Conservation (phyloP, 2,888 invertebrate species). For the Linnaemya vulpina region DNA sequence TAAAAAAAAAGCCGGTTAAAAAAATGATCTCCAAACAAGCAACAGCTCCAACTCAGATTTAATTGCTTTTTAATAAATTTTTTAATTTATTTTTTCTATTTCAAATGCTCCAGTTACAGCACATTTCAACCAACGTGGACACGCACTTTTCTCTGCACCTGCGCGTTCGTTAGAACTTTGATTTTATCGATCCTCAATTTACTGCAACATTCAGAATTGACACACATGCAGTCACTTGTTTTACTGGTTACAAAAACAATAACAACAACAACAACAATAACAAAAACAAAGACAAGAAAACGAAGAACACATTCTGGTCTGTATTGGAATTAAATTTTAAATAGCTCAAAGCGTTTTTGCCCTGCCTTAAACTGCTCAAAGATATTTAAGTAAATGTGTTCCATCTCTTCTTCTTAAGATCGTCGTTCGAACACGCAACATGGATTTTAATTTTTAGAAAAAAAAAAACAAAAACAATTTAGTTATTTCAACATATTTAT, state of each 20-base stretch:
- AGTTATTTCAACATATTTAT: conserved; percentile 24
- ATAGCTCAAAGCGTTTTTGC: conserved; percentile 42
- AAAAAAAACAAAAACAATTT: not conserved
- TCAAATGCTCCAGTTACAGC: conserved; percentile 18
- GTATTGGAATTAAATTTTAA: conserved; percentile 28
- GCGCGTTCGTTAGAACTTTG: not conserved
- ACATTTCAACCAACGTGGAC: not conserved
- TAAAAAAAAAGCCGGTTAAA: not conserved
- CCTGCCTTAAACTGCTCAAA: conserved; percentile 21
- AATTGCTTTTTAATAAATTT: no score
- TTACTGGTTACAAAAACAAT: not conserved
- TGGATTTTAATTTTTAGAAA: conserved; percentile 35
- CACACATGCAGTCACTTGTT: conserved; percentile 18
- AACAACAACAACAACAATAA: no score
- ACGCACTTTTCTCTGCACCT: conserved; percentile 1
- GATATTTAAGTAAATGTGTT: conserved; percentile 7
- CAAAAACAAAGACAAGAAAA: not conserved
- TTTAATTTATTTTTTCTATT: not conserved
- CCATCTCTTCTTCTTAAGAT: not conserved
- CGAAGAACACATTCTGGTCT: not conserved
- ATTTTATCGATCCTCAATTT: conserved; percentile 11
- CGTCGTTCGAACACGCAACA: conserved; percentile 10
- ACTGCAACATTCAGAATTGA: not conserved
- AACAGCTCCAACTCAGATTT: no score
- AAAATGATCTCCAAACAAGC: no score